Evolutionary conservation across 1,140 invertebrate genomes (phyloP), one percentile per base, ranked within the genome.

Genomic region (Temnothorax longispinosus): DNA sequence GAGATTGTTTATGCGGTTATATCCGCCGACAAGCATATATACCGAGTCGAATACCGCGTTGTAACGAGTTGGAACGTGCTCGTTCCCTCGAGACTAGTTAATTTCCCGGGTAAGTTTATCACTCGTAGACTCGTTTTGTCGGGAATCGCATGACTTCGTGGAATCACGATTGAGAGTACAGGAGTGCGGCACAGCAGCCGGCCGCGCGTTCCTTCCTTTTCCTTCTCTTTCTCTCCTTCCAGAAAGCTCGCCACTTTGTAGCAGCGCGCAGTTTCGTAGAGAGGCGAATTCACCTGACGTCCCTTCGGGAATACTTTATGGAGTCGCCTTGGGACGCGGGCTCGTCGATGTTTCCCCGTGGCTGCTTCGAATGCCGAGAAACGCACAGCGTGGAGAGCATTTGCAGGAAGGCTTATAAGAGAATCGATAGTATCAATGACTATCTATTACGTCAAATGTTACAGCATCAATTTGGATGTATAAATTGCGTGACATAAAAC

Each of bases 11-110:
- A 82, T 58, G 50, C 56, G 67, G 10, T 82, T 82, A 82, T 72
- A 47, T 74, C 38, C 80, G 67, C 80, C 69, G 80, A 75, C 69
- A 75, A 84, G 67, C 58, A 62, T 27, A 27, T 81, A 78, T 85
- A 77, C 72, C 75, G 75, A 62, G 77, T 88, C 86, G 86, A 74
- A 85, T 89, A 72, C 78, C 81, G 58, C 58, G 38, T 35, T 67
- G 50, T 60, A 74, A 74, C 80, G 67, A 82, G 80, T 50, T 27
- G n/a, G 41, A 50, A 69, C 67, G 52, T 58, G 80, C 80, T 75
- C 54, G 27, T 27, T 84, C 62, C 80, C 69, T 41, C 69, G 41
- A 71, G 80, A 84, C 80, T 75, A 84, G 69, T 84, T 84, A 74
- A 84, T 84, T 84, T 84, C 62, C 69, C 56, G 44, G 32, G 69